phyloP scores from a whole-genome alignment of 2,888 invertebrate genomes.

The Agrochola macilenta region DNA sequence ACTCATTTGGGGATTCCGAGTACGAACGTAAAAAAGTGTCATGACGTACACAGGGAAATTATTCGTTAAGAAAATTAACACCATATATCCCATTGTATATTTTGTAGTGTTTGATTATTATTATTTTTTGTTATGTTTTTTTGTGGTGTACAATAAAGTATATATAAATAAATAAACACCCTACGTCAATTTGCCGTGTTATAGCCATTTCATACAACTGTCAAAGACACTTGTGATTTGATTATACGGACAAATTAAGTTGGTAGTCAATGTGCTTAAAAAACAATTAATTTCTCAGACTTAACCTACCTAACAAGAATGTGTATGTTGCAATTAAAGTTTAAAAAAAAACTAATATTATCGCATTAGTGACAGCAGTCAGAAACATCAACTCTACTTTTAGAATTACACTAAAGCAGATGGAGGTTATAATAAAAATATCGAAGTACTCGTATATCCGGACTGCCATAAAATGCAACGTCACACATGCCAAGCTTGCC shows the following conservation, averaged over 20 bases:
- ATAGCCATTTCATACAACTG: background rate
- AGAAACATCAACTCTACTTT: background rate
- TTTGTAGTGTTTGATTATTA: no score
- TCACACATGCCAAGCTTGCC: background rate
- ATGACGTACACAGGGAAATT: background rate
- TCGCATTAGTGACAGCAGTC: background rate
- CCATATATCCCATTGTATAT: no score
- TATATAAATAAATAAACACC: background rate
- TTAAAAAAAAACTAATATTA: background rate
- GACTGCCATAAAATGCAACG: background rate
- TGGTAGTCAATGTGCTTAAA: no score
- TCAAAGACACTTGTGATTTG: no score
- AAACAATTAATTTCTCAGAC: no score
- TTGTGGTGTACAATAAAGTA: no score
- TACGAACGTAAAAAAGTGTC: background rate
- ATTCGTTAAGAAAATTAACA: background rate
- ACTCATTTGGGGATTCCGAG: background rate
- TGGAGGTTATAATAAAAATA: background rate
- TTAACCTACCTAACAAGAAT: background rate
- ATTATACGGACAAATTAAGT: no score
- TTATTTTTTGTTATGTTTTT: no score
- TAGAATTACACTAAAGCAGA: background rate
- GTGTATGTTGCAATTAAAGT: rapidly evolving
- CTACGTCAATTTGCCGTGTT: background rate
- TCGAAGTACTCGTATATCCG: background rate